Evolutionary conservation across 2,797 vertebrate species (phyloP).

Genomic region (Coracias cyanogaster): DNA sequence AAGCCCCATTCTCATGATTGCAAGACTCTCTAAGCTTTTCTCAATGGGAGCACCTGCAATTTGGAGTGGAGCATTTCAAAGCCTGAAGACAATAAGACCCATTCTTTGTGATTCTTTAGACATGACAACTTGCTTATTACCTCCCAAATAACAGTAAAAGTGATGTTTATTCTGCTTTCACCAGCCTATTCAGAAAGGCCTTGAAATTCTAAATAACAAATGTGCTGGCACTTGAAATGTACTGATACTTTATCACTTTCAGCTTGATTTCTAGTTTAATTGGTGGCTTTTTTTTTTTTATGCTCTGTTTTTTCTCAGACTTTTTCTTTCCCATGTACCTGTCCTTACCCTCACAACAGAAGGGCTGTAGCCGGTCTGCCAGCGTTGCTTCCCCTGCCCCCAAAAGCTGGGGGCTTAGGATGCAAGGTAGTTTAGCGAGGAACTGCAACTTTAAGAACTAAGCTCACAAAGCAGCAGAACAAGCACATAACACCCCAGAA

Average conservation of each 20-base stretch:
- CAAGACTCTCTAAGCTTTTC: background rate
- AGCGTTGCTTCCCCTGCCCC: background rate
- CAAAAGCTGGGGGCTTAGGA: background rate
- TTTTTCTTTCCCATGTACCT: background rate
- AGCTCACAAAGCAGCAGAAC: background rate
- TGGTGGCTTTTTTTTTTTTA: background rate
- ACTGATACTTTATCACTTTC: background rate
- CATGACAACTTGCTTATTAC: constrained; percentile 3
- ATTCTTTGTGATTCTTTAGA: constrained; percentile 1
- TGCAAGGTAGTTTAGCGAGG: background rate
- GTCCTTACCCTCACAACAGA: background rate
- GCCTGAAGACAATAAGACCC: background rate
- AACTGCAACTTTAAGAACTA: background rate
- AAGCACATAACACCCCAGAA: background rate
- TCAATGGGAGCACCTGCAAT: background rate
- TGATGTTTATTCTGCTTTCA: constrained; percentile 3
- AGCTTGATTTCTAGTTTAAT: constrained; percentile 1
- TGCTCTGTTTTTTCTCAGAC: background rate
- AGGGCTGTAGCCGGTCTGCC: background rate
- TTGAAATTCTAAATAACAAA: background rate
- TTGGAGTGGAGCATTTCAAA: constrained; percentile 7
- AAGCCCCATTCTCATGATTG: background rate
- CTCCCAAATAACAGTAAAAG: constrained; percentile 15
- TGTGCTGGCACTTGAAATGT: background rate
- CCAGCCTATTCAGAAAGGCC: background rate